Evolutionary conservation across 2,888 invertebrate species (phyloP).

Genomic region (Melanophora roralis): DNA sequence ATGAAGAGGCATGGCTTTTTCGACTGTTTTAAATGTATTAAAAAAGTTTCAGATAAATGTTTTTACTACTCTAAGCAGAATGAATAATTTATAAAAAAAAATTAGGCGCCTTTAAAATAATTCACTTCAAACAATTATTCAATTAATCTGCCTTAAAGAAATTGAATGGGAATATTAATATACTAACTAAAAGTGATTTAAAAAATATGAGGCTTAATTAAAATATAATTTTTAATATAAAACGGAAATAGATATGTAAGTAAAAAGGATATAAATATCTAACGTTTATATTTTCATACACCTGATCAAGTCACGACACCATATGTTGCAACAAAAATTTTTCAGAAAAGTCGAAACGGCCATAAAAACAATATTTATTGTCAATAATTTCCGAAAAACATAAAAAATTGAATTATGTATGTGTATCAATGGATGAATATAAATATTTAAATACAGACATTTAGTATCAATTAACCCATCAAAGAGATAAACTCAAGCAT

Average conservation of each 20-base stretch:
- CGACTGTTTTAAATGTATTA: too few species aligned
- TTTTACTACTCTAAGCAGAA: too few species aligned
- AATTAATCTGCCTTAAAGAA: too few species aligned
- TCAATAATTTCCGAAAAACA: conserved; percentile 59
- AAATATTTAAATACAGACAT: conserved; percentile 42
- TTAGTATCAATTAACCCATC: conserved; percentile 58
- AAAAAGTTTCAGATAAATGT: too few species aligned
- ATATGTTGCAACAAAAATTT: conserved; percentile 30
- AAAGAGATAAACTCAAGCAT: neutral
- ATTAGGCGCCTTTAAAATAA: too few species aligned
- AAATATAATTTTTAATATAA: neutral
- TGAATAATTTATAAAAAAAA: too few species aligned
- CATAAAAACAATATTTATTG: conserved; percentile 47
- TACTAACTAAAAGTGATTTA: too few species aligned
- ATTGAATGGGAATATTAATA: too few species aligned
- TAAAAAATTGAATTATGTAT: conserved; percentile 49
- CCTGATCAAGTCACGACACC: conserved; percentile 32
- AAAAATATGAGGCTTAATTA: too few species aligned
- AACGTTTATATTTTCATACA: neutral
- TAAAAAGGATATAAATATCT: neutral
- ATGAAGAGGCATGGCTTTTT: too few species aligned
- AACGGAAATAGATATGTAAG: neutral
- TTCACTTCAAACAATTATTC: too few species aligned
- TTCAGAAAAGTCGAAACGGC: neutral
- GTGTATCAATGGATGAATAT: conserved; percentile 35